These are phyloP conservation scores for Elgaria multicarinata DNA, from an alignment of 2,113 vertebrate species.

Conservation along the genomic window DNA sequence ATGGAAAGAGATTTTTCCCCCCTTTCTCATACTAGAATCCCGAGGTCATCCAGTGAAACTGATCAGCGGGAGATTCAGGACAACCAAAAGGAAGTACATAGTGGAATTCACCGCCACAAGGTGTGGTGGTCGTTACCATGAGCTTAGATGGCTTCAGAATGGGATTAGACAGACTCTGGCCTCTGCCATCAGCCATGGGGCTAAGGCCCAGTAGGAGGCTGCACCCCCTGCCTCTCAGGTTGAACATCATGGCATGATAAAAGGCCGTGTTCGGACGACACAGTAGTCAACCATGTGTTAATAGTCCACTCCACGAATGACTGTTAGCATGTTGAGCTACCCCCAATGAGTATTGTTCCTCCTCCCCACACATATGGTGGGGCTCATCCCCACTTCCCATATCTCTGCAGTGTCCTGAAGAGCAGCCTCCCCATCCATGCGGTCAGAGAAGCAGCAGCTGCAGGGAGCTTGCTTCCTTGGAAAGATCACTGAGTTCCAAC, in stretches of 20 bases:
- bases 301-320: no score
- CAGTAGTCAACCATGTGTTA: no score
- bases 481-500: not conserved
- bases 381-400: no score
- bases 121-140: not conserved
- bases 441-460: not conserved
- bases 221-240: not conserved
- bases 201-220: not conserved
- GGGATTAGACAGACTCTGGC: not conserved
- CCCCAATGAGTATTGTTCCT: no score
- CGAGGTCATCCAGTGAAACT: not conserved
- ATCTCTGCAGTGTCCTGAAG: no score
- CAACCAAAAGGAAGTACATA: not conserved
- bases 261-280: no score
- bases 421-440: not conserved
- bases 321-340: no score
- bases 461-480: not conserved
- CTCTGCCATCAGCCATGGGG: not conserved
- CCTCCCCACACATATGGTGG: no score
- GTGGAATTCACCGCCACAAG: not conserved
- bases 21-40: not conserved
- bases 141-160: not conserved
- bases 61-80: not conserved
- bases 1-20: not conserved
- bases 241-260: not conserved